A percentile compares a stretch with the other conserved stretches of the same genome.
Evolutionary conservation across 2,797 vertebrate species (phyloP).

Genomic region (Dendrocincla fuliginosa): DNA sequence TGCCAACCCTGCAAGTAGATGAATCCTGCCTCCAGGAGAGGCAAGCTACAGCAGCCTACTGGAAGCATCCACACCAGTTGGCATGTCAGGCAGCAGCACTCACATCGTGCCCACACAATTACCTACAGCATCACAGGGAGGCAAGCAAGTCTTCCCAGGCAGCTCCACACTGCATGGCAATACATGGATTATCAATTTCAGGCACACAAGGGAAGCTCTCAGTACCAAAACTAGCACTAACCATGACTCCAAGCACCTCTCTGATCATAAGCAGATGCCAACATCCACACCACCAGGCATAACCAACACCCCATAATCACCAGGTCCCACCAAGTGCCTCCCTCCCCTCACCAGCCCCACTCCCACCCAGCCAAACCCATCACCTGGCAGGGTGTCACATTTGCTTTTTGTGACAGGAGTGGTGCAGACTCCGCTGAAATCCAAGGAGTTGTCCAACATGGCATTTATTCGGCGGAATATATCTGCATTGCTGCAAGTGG

Average conservation of each 20-base stretch:
- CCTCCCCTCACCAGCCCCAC: background rate
- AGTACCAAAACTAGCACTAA: background rate
- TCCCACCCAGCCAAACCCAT: background rate
- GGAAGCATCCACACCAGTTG: background rate
- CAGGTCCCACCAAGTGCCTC: background rate
- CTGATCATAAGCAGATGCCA: background rate
- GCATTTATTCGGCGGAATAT: constrained; percentile 97
- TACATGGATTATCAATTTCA: background rate
- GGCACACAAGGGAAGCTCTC: background rate
- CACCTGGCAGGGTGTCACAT: constrained; percentile 86
- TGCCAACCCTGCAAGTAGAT: rapidly evolving
- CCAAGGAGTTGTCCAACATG: constrained; percentile 94
- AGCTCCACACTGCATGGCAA: background rate
- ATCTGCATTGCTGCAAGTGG: constrained; percentile 94
- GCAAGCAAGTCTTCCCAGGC: background rate
- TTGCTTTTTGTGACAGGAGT: constrained; percentile 86
- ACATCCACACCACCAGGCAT: background rate
- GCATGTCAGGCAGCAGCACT: background rate
- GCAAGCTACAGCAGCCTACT: background rate
- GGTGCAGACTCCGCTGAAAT: constrained; percentile 94
- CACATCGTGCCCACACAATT: background rate
- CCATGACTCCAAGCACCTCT: background rate
- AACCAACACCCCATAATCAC: background rate
- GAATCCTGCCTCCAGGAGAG: background rate
- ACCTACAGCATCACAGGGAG: background rate